phyloP scores from a whole-genome alignment of 2,888 invertebrate genomes.

The Lepidonotus clava region DNA sequence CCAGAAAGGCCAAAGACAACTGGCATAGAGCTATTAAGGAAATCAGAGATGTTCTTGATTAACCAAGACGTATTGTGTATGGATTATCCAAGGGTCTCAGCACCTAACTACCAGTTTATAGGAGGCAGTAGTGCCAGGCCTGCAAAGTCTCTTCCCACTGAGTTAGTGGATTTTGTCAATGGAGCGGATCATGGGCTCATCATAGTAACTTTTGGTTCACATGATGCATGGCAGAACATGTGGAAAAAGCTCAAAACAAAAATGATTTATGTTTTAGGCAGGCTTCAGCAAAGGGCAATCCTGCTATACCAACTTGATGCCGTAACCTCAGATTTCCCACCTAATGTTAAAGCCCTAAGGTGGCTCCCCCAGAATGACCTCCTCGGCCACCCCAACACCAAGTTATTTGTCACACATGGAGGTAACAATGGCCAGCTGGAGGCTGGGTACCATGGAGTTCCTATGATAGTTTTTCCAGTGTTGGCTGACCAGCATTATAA shows the following conservation, averaged over 20 bases:
- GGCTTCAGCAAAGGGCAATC: background rate
- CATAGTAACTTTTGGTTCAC: background rate
- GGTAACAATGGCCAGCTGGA: slow-evolving; percentile 45
- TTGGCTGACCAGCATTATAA: slow-evolving; percentile 58
- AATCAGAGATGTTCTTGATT: slow-evolving; percentile 27
- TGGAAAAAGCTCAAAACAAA: background rate
- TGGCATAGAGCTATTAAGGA: background rate
- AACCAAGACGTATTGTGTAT: slow-evolving; percentile 8
- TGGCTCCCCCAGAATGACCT: slow-evolving; percentile 48
- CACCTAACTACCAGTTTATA: slow-evolving; percentile 30
- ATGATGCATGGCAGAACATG: background rate
- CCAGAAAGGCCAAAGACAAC: background rate
- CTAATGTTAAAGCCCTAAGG: background rate
- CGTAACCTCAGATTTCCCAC: background rate
- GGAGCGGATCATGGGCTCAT: slow-evolving; percentile 7
- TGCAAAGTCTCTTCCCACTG: background rate
- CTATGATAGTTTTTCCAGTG: background rate
- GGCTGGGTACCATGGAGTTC: slow-evolving; percentile 14
- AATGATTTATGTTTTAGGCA: background rate
- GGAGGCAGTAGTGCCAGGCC: slow-evolving; percentile 32
- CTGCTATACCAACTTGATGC: slow-evolving; percentile 15
- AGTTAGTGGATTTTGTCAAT: background rate
- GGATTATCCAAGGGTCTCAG: slow-evolving; percentile 21
- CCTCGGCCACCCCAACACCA: slow-evolving; percentile 11
- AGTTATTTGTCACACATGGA: slow-evolving; percentile 22